A percentile compares a stretch with the other conserved stretches of the same genome.
Evolutionary conservation across 2,888 invertebrate genomes (phyloP).

Genomic region (Chelonus formosanus): DNA sequence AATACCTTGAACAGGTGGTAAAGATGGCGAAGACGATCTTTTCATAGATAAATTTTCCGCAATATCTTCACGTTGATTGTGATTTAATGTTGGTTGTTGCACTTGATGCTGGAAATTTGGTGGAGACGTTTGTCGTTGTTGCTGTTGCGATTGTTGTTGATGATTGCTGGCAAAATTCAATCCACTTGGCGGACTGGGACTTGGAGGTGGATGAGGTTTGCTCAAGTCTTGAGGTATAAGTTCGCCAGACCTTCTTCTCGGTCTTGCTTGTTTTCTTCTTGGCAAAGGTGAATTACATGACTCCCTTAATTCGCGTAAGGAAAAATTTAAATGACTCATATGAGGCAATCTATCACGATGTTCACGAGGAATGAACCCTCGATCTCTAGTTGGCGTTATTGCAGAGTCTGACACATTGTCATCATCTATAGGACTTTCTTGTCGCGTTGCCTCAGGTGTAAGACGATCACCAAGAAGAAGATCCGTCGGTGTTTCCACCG

Average conservation of each 20-base stretch:
- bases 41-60: slow-evolving; percentile 63
- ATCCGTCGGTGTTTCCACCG: slow-evolving; percentile 49
- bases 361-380: slow-evolving; percentile 43
- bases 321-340: slow-evolving; percentile 58
- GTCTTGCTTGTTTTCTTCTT: slow-evolving; percentile 85
- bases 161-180: slow-evolving; percentile 48
- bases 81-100: slow-evolving; percentile 36
- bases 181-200: slow-evolving; percentile 54
- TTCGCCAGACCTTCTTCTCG: slow-evolving; percentile 85
- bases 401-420: slow-evolving; percentile 56
- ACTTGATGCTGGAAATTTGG: slow-evolving; percentile 38
- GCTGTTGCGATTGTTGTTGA: slow-evolving; percentile 37
- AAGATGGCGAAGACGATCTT: slow-evolving; percentile 45
- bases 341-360: slow-evolving; percentile 65
- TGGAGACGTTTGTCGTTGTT: slow-evolving; percentile 34
- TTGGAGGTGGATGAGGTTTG: slow-evolving; percentile 59
- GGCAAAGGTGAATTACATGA: slow-evolving; percentile 78
- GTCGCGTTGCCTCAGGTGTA: slow-evolving; percentile 64
- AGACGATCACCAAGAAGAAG: slow-evolving; percentile 68
- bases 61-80: slow-evolving; percentile 51
- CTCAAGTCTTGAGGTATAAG: slow-evolving; percentile 72
- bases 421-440: slow-evolving; percentile 52
- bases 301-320: slow-evolving; percentile 62
- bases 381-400: slow-evolving; percentile 60
- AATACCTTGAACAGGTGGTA: slow-evolving; percentile 68